A percentile compares a stretch with the other conserved stretches of the same genome.
Evolutionary conservation across 1,140 invertebrate species (phyloP).

Genomic region (Hylaeus volcanicus): DNA sequence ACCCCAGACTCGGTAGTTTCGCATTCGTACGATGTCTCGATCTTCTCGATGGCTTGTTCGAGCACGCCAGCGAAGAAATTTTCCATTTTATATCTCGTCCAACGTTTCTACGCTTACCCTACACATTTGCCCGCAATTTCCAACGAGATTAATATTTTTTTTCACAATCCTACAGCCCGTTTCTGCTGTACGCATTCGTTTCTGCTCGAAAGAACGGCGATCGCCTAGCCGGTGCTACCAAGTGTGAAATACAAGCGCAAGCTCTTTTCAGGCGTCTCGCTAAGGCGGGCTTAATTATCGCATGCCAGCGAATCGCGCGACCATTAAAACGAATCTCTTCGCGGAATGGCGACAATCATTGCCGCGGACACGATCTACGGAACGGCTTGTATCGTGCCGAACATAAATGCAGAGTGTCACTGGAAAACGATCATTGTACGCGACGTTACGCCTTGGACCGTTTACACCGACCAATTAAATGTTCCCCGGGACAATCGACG

Average conservation of each 20-base stretch:
- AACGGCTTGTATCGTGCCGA: conserved; percentile 6
- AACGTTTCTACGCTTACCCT: too few relatives aligned
- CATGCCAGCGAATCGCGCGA: not conserved
- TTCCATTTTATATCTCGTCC: too few relatives aligned
- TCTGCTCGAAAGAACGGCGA: too few relatives aligned
- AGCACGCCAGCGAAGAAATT: too few relatives aligned
- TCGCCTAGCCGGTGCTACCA: too few relatives aligned
- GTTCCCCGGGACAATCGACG: not conserved
- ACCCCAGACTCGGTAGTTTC: too few relatives aligned
- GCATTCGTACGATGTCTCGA: too few relatives aligned
- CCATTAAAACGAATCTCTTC: conserved; percentile 34
- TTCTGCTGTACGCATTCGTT: too few relatives aligned
- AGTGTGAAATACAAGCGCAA: not conserved
- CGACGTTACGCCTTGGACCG: conserved; percentile 15
- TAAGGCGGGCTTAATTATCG: conserved; percentile 20
- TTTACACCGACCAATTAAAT: conserved; percentile 45
- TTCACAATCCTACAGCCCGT: not conserved
- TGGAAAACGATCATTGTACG: conserved; percentile 25
- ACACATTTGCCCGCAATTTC: not conserved
- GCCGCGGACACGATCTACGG: conserved; percentile 12
- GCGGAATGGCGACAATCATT: conserved; percentile 33
- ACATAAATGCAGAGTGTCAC: conserved; percentile 21
- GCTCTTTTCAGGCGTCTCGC: not conserved
- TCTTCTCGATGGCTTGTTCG: too few relatives aligned
- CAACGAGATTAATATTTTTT: not conserved